phyloP scores from a whole-genome alignment of 2,113 vertebrate species.

The Lepus timidus region DNA sequence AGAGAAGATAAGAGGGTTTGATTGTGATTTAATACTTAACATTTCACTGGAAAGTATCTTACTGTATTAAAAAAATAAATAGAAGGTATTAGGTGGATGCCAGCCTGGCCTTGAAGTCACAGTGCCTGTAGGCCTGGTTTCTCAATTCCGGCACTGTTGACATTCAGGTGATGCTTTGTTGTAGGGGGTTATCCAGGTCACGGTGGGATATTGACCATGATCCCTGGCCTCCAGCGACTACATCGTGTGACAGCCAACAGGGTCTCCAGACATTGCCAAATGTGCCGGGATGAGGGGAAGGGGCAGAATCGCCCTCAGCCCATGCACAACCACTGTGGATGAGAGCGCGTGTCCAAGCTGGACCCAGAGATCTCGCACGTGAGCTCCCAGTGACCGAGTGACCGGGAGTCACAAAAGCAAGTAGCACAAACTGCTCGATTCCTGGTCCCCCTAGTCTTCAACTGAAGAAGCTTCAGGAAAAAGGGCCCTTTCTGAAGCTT shows the following conservation, averaged over 20 bases:
- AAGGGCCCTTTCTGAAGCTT: neutral
- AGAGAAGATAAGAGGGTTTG: neutral
- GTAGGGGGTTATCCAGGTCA: neutral
- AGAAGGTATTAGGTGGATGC: neutral
- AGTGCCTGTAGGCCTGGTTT: neutral
- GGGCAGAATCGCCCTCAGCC: too few relatives aligned
- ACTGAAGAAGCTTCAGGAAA: neutral
- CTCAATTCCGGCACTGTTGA: neutral
- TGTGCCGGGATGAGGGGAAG: neutral
- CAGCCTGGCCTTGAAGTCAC: conserved; percentile 27
- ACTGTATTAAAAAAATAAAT: neutral
- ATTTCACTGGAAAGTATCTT: conserved; percentile 42
- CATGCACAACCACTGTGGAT: neutral
- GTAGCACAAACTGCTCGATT: neutral
- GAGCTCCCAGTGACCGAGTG: neutral
- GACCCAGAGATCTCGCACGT: neutral
- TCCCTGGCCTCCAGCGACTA: neutral
- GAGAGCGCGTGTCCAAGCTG: neutral
- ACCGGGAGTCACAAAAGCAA: neutral
- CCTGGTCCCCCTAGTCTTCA: neutral
- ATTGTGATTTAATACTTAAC: neutral
- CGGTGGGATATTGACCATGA: neutral
- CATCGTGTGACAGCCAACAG: neutral
- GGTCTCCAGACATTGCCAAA: neutral
- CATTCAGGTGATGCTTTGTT: neutral